A percentile compares a stretch with the other conserved stretches of the same genome.
Evolutionary conservation across 2,797 vertebrate genomes (phyloP).

Genomic region (Premnoplex brunnescens): DNA sequence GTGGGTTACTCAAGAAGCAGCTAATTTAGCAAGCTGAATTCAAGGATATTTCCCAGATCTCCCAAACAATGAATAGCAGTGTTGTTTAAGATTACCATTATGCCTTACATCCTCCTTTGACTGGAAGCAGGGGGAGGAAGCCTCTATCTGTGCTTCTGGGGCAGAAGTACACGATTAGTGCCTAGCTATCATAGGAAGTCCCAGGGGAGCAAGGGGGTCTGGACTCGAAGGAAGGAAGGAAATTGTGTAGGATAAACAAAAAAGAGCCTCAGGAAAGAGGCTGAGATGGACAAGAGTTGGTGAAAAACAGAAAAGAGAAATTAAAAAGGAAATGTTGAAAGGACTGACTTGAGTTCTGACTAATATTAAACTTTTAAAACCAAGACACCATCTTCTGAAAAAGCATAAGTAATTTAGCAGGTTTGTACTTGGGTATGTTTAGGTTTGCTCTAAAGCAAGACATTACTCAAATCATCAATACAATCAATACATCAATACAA

Average conservation of each 20-base stretch:
- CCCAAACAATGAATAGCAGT: conserved; percentile 69
- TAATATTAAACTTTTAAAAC: conserved; percentile 3
- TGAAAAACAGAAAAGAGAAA: conserved; percentile 73
- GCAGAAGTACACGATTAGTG: conserved; percentile 73
- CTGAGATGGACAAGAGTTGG: conserved; percentile 71
- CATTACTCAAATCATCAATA: background rate
- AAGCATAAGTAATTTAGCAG: background rate
- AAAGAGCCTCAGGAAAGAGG: conserved; percentile 59
- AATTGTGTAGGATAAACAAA: conserved; percentile 77
- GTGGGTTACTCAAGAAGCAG: conserved; percentile 70
- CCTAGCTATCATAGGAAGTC: conserved; percentile 69
- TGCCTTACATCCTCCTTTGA: conserved; percentile 66
- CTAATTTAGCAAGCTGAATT: conserved; percentile 68
- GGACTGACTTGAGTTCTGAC: conserved; percentile 33
- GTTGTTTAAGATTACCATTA: conserved; percentile 69
- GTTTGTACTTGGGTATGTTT: background rate
- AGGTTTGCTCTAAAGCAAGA: background rate
- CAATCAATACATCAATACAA: background rate
- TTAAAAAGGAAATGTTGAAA: conserved; percentile 72
- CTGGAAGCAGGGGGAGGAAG: conserved; percentile 63
- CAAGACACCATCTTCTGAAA: background rate
- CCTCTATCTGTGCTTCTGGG: conserved; percentile 60
- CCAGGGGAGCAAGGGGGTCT: conserved; percentile 60
- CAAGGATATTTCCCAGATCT: conserved; percentile 72
- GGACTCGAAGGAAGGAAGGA: conserved; percentile 76